These are phyloP conservation scores for Ancistrus triradiatus DNA, from an alignment of 2,113 vertebrate genomes.

Conservation along the genomic window DNA sequence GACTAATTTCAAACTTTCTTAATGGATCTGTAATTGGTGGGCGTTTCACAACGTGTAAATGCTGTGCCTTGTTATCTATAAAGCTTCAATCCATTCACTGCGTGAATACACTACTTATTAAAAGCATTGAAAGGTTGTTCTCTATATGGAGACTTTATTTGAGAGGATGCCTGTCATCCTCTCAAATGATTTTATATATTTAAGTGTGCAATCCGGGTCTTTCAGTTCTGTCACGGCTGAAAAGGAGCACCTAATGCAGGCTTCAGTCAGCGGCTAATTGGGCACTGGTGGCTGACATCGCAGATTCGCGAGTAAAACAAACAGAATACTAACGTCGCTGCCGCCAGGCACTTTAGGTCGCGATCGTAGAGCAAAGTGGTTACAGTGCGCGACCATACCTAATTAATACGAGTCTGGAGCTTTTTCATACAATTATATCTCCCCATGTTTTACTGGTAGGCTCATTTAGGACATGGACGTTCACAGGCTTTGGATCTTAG, in stretches of 20 bases:
- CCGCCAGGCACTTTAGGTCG: constrained; percentile 69
- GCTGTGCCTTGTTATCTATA: no score
- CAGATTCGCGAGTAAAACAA: constrained; percentile 72
- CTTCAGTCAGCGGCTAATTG: constrained; percentile 71
- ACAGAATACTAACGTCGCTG: constrained; percentile 66
- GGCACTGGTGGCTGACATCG: constrained; percentile 68
- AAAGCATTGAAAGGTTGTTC: no score
- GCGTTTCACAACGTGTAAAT: no score
- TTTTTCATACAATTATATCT: constrained; percentile 49
- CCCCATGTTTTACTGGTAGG: constrained; percentile 57
- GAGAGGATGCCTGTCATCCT: not conserved
- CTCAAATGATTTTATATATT: not conserved
- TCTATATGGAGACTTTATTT: no score
- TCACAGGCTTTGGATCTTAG: constrained; percentile 59
- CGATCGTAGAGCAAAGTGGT: constrained; percentile 69
- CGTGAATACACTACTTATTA: no score
- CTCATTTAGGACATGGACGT: constrained; percentile 67
- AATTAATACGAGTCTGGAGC: constrained; percentile 72
- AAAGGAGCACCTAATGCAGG: constrained; percentile 56
- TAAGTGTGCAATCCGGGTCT: constrained; percentile 35
- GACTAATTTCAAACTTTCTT: no score
- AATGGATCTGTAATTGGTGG: no score
- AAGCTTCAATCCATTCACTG: no score
- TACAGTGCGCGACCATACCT: constrained; percentile 64
- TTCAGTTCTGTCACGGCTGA: constrained; percentile 57